phyloP scores from a whole-genome alignment of 2,113 vertebrate species.

The Pteronura brasiliensis region DNA sequence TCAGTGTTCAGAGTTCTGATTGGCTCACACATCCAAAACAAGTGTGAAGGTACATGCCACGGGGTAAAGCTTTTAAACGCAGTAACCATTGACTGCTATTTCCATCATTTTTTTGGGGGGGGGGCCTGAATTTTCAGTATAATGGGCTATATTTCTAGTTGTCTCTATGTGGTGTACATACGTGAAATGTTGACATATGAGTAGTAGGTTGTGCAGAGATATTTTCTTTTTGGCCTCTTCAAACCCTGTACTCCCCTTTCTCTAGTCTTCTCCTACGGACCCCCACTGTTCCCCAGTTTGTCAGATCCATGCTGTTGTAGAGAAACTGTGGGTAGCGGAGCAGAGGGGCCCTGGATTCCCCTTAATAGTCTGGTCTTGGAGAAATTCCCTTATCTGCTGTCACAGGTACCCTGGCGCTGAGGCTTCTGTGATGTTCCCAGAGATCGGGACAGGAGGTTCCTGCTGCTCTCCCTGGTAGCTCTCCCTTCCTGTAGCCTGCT shows the following conservation, averaged over 20 bases:
- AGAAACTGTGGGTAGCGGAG: background rate
- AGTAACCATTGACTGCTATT: background rate
- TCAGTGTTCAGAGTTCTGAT: background rate
- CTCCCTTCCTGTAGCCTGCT: background rate
- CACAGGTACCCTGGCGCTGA: background rate
- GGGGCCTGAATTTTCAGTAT: background rate
- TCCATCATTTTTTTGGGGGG: too few relatives aligned
- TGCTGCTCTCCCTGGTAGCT: background rate
- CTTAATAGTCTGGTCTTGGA: background rate
- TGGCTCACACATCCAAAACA: background rate
- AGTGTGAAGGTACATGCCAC: background rate
- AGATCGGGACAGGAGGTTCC: background rate
- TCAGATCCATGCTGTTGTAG: background rate
- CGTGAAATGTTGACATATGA: background rate
- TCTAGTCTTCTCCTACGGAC: background rate
- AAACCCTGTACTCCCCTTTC: background rate
- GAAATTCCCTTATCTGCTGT: background rate
- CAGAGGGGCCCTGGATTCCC: background rate
- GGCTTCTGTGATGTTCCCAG: background rate
- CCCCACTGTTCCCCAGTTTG: background rate
- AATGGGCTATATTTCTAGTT: background rate
- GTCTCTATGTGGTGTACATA: background rate
- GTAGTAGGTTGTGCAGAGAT: background rate
- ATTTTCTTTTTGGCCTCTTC: background rate
- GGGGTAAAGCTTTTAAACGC: background rate